Percentiles rank a stretch among this genome's conserved stretches.
These are phyloP conservation scores for Rhabdophis nuchalis DNA, from an alignment of 2,797 vertebrate genomes.

Conservation along the genomic window DNA sequence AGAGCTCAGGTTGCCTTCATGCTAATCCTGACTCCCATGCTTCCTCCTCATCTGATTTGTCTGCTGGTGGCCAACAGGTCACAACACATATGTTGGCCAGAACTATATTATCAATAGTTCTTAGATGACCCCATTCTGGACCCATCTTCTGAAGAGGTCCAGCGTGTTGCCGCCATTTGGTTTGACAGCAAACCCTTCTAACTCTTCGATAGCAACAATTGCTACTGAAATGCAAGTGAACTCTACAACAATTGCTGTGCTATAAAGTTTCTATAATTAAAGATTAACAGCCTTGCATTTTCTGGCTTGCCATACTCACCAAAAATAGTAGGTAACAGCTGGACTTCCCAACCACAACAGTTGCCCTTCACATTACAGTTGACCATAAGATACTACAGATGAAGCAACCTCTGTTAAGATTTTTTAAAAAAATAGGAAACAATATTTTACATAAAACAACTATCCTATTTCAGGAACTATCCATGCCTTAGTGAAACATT, in stretches of 20 bases:
- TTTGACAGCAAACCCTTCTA: not conserved
- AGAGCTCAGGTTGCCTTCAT: no score
- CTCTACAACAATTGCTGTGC: conserved; percentile 1
- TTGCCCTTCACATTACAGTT: not conserved
- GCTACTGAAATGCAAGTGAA: not conserved
- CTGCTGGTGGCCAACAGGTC: no score
- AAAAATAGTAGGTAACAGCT: conserved; percentile 15
- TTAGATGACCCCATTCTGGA: not conserved
- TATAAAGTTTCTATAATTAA: not conserved
- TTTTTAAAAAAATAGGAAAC: not conserved
- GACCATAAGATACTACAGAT: not conserved
- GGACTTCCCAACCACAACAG: not conserved
- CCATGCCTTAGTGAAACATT: not conserved
- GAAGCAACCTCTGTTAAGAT: not conserved
- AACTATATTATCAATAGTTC: not conserved
- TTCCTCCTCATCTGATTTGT: no score
- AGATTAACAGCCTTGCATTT: conserved; percentile 9
- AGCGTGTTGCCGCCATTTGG: not conserved
- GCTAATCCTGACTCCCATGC: no score
- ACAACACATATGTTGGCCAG: not conserved
- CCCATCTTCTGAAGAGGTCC: not conserved
- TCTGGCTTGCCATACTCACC: not conserved
- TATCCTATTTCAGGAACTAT: not conserved
- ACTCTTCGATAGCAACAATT: not conserved
- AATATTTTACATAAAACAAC: not conserved